Conservation (phyloP, 2,797 vertebrate species). For the Cynodonichthys magdalenae region DNA sequence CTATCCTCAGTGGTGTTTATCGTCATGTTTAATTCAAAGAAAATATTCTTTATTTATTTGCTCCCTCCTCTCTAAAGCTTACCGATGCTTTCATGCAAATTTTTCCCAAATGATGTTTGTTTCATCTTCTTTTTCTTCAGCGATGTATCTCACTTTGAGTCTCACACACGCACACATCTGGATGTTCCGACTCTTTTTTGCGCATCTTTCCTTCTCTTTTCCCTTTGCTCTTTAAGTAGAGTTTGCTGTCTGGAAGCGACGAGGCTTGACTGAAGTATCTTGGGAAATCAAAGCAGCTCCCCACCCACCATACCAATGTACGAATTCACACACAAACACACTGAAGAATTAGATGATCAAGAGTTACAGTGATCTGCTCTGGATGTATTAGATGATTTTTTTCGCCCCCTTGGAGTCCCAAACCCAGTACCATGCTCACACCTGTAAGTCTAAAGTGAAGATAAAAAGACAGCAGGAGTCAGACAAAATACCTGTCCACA, state of each 20-base stretch:
- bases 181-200: conserved; percentile 8
- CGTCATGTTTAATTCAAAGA: conserved; percentile 78
- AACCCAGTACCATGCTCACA: conserved; percentile 1
- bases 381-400: conserved; percentile 27
- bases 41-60: conserved; percentile 73
- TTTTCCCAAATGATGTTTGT: conserved; percentile 45
- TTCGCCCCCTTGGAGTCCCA: conserved; percentile 26
- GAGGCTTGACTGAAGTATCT: conserved; percentile 70
- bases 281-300: conserved; percentile 75
- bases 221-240: conserved; percentile 51
- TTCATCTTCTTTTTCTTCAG: not conserved
- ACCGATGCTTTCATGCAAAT: conserved; percentile 52
- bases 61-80: conserved; percentile 51
- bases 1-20: conserved; percentile 69
- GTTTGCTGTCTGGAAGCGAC: conserved; percentile 65
- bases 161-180: not conserved
- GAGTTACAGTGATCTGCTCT: conserved; percentile 32
- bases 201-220: conserved; percentile 29
- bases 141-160: not conserved
- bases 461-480: not conserved
- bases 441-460: not conserved
- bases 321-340: conserved; percentile 33
- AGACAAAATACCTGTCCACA: conserved; percentile 8
- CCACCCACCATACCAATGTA: conserved; percentile 39
- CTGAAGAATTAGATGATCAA: conserved; percentile 35